Base-by-base conservation (phyloP, 2,797 vertebrate genomes). In the Brachyalestes nurse region DNA sequence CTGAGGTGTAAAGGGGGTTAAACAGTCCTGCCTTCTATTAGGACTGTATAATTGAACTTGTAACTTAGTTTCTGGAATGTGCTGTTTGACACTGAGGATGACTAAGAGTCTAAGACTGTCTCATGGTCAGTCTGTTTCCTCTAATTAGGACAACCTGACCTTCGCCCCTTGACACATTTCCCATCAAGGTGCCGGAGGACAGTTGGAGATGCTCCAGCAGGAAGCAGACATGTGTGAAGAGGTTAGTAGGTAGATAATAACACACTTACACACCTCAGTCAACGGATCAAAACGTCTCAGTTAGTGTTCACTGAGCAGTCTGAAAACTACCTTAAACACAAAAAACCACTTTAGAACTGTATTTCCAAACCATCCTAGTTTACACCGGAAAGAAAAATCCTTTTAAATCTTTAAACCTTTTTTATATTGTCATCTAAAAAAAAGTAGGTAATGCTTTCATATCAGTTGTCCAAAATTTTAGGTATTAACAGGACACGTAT, bases 61-160 rank as follows among this genome's bases (percentile, higher is more conserved):
- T 67, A 64, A 17, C 21, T 5, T 16, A 7, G 14, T n/a, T 71
- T 21, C 23, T 91, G 91, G 92, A 92, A 93, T 93, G 91, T 77
- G 64, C 23, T 34, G 34, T 86, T 85, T 87, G 82, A 86, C 87
- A 87, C 84, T 89, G 86, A 91, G 87, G 87, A 85, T 67, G 38
- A 9, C 64, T 23, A 49, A 47, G n/a, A 28, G 51, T 21, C 28
- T n/a, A 34, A 57, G 47, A 65, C 45, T 9, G n/a, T 66, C 82
- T 77, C 23, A 75, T 72, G 78, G 85, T 86, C 88, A 85, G 77
- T 71, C 75, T 84, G 84, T 47, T 88, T 88, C 89, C 90, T 93
- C 89, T 93, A 92, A 95, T 94, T 92, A 93, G 75, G 84, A 87
- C 82, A 77, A 69, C 82, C 83, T 88, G 88, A 92, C 89, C 87